phyloP scores from a whole-genome alignment of 2,797 vertebrate genomes.

The Diglossa cyanea region DNA sequence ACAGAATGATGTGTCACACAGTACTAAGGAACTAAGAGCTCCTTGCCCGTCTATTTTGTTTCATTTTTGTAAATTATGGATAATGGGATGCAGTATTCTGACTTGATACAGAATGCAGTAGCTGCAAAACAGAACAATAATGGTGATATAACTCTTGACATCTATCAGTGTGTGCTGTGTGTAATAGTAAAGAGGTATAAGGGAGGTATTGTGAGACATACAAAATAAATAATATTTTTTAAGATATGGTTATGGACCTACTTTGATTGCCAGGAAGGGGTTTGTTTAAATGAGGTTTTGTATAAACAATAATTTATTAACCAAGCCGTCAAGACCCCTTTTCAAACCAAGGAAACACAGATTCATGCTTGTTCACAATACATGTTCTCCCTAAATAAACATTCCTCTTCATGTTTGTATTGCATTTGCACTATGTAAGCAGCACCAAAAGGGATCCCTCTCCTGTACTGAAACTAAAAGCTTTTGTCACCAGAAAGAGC shows the following conservation, averaged over 20 bases:
- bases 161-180: neutral
- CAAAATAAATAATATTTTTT: neutral
- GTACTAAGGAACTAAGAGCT: neutral
- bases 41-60: neutral
- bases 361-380: neutral
- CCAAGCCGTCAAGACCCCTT: neutral
- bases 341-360: neutral
- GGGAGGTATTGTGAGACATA: neutral
- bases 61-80: neutral
- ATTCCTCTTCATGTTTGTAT: neutral
- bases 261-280: neutral
- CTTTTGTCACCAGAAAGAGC: neutral
- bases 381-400: neutral
- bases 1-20: neutral
- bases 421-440: neutral
- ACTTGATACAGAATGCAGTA: neutral
- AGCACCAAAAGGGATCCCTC: neutral
- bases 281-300: neutral
- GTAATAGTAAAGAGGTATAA: neutral
- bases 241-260: neutral
- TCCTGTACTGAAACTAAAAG: neutral
- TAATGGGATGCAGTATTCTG: neutral
- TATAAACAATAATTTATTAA: neutral
- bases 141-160: neutral
- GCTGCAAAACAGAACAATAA: conserved; percentile 42